phyloP scores from a whole-genome alignment of 1,140 invertebrate genomes.

The Zaprionus camerounensis region DNA sequence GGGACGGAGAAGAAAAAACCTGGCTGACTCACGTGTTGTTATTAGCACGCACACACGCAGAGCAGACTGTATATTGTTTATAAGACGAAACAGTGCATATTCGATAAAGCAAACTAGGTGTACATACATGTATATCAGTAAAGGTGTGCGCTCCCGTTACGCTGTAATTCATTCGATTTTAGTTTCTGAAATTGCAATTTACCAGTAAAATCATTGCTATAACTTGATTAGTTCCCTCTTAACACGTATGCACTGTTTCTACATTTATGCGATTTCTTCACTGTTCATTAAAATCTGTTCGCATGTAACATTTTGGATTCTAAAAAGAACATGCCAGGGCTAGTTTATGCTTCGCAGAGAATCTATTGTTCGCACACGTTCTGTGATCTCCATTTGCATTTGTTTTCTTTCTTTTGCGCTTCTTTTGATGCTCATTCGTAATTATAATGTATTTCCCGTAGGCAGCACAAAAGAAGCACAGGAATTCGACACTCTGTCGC shows the following conservation, averaged over 20 bases:
- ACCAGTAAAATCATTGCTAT: neutral
- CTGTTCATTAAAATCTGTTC: conserved; percentile 29
- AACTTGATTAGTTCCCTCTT: neutral
- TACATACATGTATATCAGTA: neutral
- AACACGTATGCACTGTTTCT: neutral
- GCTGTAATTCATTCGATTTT: neutral
- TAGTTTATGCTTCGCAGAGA: conserved; percentile 23
- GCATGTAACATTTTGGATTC: conserved; percentile 28
- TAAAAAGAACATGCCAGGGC: conserved; percentile 42
- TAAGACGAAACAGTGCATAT: conserved; percentile 1
- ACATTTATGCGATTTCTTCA: conserved; percentile 27
- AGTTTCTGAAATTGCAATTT: no score
- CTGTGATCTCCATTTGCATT: neutral
- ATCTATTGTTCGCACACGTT: conserved; percentile 41
- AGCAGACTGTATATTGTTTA: conserved; percentile 31
- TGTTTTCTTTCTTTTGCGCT: conserved; percentile 9
- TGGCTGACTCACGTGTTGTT: conserved; percentile 29
- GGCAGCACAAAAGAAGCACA: conserved; percentile 96
- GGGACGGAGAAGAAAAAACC: no score
- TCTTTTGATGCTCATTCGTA: conserved; percentile 23
- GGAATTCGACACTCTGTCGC: conserved; percentile 95
- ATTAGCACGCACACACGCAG: conserved; percentile 20
- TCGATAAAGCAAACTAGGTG: neutral
- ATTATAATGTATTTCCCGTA: conserved; percentile 72
- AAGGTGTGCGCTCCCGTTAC: neutral